Evolutionary conservation across 2,888 invertebrate species (phyloP).

Genomic region (Rhodophaea formosa): DNA sequence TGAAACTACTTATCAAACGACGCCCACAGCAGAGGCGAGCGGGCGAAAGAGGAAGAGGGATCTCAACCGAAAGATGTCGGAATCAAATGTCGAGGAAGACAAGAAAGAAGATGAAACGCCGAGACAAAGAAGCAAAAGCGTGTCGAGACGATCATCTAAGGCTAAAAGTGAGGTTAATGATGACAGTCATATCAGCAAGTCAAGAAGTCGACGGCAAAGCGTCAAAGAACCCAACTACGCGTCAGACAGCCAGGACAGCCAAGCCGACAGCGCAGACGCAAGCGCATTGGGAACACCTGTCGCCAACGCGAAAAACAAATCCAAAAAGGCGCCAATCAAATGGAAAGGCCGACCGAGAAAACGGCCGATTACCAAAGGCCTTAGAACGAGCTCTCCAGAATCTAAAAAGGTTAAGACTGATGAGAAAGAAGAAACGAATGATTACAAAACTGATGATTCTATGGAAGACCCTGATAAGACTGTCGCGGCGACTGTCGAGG

Average conservation of each 20-base stretch:
- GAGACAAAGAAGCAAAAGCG: slow-evolving; percentile 64
- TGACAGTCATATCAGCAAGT: slow-evolving; percentile 28
- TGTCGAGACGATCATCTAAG: slow-evolving; percentile 58
- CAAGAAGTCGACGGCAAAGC: slow-evolving; percentile 50
- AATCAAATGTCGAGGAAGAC: slow-evolving; percentile 51
- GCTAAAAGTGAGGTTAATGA: slow-evolving; percentile 48
- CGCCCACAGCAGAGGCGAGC: slow-evolving; percentile 52
- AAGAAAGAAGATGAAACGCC: slow-evolving; percentile 57
- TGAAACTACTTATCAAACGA: slow-evolving; percentile 82
- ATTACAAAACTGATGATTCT: slow-evolving; percentile 58
- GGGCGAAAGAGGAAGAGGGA: slow-evolving; percentile 68
- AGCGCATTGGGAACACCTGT: slow-evolving; percentile 39
- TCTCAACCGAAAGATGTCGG: slow-evolving; percentile 54
- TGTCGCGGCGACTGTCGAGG: slow-evolving; percentile 30
- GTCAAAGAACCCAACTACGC: slow-evolving; percentile 53
- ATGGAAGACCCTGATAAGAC: slow-evolving; percentile 44
- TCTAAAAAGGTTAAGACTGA: slow-evolving; percentile 59
- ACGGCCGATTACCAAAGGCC: slow-evolving; percentile 49
- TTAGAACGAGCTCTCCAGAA: slow-evolving; percentile 46
- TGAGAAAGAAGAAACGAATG: slow-evolving; percentile 38
- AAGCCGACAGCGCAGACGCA: slow-evolving; percentile 47
- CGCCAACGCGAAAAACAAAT: slow-evolving; percentile 47
- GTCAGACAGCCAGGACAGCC: slow-evolving; percentile 73
- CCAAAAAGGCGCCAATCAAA: slow-evolving; percentile 72
- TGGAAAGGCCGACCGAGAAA: slow-evolving; percentile 76